phyloP scores from a whole-genome alignment of 2,113 vertebrate genomes.

The Brachirus orientalis region DNA sequence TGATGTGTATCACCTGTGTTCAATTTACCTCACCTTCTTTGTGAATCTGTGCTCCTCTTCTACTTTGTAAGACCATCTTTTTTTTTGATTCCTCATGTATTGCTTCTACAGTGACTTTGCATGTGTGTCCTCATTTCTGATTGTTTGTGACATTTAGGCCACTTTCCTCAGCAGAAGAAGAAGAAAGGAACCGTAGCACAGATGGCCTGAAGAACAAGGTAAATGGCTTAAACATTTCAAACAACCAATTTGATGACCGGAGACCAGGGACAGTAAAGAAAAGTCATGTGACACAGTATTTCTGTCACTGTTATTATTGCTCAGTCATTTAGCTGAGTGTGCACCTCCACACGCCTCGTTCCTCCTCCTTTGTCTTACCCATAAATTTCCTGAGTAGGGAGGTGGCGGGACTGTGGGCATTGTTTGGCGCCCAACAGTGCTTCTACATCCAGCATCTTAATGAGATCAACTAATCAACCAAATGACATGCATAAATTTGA shows the following conservation, averaged over 20 bases:
- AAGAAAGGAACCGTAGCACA: conserved; percentile 9
- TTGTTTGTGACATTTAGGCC: no score
- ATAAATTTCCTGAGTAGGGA: conserved; percentile 25
- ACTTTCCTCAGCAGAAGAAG: not conserved
- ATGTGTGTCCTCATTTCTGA: not conserved
- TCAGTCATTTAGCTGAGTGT: conserved; percentile 34
- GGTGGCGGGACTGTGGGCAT: conserved; percentile 5
- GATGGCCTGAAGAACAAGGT: conserved; percentile 16
- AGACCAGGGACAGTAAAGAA: not conserved
- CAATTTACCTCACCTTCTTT: no score
- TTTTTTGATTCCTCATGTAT: no score
- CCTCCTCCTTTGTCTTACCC: conserved; percentile 21
- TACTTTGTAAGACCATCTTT: no score
- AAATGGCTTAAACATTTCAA: not conserved
- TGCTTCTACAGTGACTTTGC: no score
- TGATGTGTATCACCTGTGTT: no score
- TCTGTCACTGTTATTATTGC: not conserved
- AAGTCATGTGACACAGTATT: conserved; percentile 1
- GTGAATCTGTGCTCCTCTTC: no score
- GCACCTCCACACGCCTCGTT: not conserved
- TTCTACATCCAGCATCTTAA: conserved; percentile 50
- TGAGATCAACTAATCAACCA: conserved; percentile 60
- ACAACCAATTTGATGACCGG: not conserved
- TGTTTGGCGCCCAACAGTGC: conserved; percentile 14
- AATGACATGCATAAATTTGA: conserved; percentile 52